phyloP scores from a whole-genome alignment of 2,888 invertebrate species.

The Parnassius smintheus region DNA sequence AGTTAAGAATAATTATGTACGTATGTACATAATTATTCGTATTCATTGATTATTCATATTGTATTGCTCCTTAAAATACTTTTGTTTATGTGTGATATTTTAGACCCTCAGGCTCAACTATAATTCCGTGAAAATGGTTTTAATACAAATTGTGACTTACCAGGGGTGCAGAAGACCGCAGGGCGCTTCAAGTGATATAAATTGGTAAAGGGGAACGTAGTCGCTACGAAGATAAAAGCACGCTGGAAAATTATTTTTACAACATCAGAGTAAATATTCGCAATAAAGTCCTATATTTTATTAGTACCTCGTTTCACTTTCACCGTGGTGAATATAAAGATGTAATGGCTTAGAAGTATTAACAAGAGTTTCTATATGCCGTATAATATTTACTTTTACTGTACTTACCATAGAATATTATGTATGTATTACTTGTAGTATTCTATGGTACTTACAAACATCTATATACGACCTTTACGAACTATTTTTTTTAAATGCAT shows the following conservation, averaged over 20 bases:
- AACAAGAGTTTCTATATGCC: too few species aligned
- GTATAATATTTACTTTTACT: too few species aligned
- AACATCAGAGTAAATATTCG: slow-evolving; percentile 14
- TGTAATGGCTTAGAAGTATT: too few species aligned
- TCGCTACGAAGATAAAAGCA: slow-evolving; percentile 20
- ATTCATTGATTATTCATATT: too few species aligned
- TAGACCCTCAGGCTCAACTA: slow-evolving; percentile 25
- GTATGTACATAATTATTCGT: too few species aligned
- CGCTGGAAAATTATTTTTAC: slow-evolving; percentile 21
- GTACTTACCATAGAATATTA: too few species aligned
- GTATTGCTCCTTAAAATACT: not conserved
- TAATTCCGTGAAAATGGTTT: slow-evolving; percentile 35
- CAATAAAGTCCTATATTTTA: slow-evolving; percentile 4
- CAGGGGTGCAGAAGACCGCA: slow-evolving; percentile 31
- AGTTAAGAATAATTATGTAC: too few species aligned
- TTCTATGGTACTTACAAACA: too few species aligned
- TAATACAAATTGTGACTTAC: slow-evolving; percentile 33
- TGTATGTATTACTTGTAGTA: too few species aligned
- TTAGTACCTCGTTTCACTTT: not conserved
- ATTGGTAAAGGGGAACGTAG: slow-evolving; percentile 32
- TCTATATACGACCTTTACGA: too few species aligned
- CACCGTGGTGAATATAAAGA: too few species aligned
- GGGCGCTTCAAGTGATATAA: slow-evolving; percentile 35
- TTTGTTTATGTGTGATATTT: slow-evolving; percentile 23
- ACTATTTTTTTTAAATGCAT: too few species aligned